phyloP scores from a whole-genome alignment of 2,888 invertebrate genomes.

The Tetramorium bicarinatum region DNA sequence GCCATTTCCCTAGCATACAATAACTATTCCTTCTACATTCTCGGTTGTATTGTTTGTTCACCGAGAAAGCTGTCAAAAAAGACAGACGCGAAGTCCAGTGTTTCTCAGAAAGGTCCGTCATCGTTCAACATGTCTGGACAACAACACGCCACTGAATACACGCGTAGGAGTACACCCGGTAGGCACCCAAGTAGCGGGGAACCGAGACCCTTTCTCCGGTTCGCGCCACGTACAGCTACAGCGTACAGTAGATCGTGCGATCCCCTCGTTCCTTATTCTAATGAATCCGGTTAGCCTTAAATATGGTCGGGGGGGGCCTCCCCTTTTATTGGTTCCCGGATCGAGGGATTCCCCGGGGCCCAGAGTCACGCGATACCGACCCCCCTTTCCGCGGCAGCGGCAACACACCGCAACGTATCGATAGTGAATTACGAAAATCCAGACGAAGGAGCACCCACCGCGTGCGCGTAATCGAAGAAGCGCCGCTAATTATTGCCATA shows the following conservation, averaged over 20 bases:
- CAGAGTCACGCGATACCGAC: conserved; percentile 58
- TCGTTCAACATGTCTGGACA: conserved; percentile 26
- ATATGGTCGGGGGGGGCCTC: conserved; percentile 53
- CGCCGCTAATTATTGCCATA: conserved; percentile 47
- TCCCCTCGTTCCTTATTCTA: conserved; percentile 62
- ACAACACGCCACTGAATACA: conserved; percentile 24
- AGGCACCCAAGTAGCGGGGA: conserved; percentile 26
- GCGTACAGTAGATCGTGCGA: conserved; percentile 49
- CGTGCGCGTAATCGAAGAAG: conserved; percentile 37
- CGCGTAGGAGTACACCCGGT: conserved; percentile 45
- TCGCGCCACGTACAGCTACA: conserved; percentile 17
- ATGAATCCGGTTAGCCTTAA: conserved; percentile 65
- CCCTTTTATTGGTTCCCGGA: conserved; percentile 59
- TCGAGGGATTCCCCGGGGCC: conserved; percentile 52
- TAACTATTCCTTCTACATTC: neutral
- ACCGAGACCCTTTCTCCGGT: conserved; percentile 36
- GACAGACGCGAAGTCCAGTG: neutral
- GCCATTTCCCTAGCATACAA: neutral
- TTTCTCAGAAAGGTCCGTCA: conserved; percentile 26
- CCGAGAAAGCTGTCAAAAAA: neutral
- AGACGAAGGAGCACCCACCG: neutral
- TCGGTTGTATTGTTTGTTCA: neutral
- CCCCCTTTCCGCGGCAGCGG: conserved; percentile 34
- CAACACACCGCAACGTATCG: neutral
- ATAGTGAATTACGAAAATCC: neutral